Conservation (phyloP, 2,113 vertebrate species). For the Gambusia holbrooki region DNA sequence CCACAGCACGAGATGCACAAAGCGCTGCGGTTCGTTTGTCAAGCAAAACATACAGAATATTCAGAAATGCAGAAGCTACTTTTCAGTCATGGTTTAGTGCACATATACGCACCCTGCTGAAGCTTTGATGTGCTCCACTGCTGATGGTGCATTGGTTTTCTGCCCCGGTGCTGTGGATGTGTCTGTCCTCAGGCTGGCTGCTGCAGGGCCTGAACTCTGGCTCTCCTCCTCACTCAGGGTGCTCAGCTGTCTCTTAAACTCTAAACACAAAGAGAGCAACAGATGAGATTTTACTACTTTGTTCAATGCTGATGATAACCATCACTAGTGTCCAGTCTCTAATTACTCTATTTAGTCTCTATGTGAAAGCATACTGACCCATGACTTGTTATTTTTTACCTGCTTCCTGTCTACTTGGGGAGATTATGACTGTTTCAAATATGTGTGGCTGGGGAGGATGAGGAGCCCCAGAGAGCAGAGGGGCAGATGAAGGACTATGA, state of each 20-base stretch:
- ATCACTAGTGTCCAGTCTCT: not conserved
- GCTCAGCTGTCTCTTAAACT: slow-evolving; percentile 75
- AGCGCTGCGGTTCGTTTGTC: no score
- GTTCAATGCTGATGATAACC: not conserved
- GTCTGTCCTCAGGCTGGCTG: slow-evolving; percentile 48
- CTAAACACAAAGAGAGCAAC: slow-evolving; percentile 48
- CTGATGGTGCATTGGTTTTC: slow-evolving; percentile 43
- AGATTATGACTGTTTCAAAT: slow-evolving; percentile 38
- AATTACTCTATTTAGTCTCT: not conserved
- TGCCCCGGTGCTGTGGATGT: slow-evolving; percentile 3
- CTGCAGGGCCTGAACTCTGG: slow-evolving; percentile 36
- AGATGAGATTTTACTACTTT: not conserved
- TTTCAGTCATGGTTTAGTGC: not conserved
- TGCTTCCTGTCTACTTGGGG: slow-evolving; percentile 59
- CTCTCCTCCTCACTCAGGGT: slow-evolving; percentile 78
- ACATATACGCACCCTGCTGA: slow-evolving; percentile 66
- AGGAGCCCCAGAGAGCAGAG: slow-evolving; percentile 33
- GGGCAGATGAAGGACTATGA: slow-evolving; percentile 33
- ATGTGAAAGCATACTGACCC: not conserved
- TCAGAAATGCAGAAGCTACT: no score
- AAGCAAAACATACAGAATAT: no score
- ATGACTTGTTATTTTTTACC: slow-evolving; percentile 52
- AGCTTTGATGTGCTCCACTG: slow-evolving; percentile 41
- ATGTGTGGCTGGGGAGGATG: slow-evolving; percentile 36
- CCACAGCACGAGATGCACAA: no score